Evolutionary conservation across 2,113 vertebrate species (phyloP), one percentile per base, ranked within the genome.

Genomic region (Periophthalmus modestus): DNA sequence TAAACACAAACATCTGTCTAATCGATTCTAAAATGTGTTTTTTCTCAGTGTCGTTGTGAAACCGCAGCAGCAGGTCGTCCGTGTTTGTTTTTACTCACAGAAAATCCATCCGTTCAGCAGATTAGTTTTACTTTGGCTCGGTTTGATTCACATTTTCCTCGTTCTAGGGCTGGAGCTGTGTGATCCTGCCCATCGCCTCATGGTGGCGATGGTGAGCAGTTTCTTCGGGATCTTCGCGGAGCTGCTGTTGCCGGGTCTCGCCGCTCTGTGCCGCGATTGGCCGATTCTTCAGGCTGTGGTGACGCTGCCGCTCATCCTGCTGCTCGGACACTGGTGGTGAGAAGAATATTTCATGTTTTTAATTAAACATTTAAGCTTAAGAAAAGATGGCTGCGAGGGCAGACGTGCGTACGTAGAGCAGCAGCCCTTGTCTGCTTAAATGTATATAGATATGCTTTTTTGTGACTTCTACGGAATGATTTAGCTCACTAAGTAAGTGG

Each of bases 291-390:
- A 98, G 85, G 95, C 95, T 0, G 92, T 94, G 4, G 81, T 92
- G 47, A 94, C 96, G 57, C 78, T 95, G 84, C 88, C 90, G 6
- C 89, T 95, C 13, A 85, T 96, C 1, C 83, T 96, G 63, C 77
- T 96, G 88, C 90, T 96, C 2, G 89, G 74, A 21, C 95, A 95
- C 78, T 96, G 95, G 94, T 95, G 96, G 95, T 97, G 77, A 95
- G n/a, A n/a, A n/a, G n/a, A n/a, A n/a, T n/a, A n/a, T n/a, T n/a
- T n/a, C n/a, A n/a, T n/a, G n/a, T n/a, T n/a, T n/a, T n/a, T n/a
- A n/a, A n/a, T n/a, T n/a, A n/a, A n/a, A n/a, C n/a, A n/a, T n/a
- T n/a, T n/a, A n/a, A n/a, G n/a, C n/a, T n/a, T n/a, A n/a, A n/a
- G n/a, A n/a, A n/a, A n/a, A n/a, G n/a, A n/a, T n/a, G n/a, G n/a